Base-by-base conservation (phyloP, 92 coral and sea anemone genomes). In the Pocillopora meandrina region DNA sequence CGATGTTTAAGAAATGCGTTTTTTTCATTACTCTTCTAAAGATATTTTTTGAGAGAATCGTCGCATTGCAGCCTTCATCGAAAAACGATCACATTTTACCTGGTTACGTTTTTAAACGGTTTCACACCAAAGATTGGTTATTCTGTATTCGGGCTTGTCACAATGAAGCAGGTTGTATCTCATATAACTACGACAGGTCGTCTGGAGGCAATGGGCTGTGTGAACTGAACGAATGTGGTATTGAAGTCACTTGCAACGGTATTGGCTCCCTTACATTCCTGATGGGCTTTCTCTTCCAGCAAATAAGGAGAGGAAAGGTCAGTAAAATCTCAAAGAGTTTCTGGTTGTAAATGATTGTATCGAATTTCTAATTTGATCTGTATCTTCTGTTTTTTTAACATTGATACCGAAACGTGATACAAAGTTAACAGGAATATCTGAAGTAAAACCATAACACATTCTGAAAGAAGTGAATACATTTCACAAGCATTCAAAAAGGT, bases 51-150 rank as follows among this genome's bases (percentile, higher is more conserved):
- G 56, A 52, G 42, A 35, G 16, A 33, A 35, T 13, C 17, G 12
- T 20, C 42, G 13, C 74, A 3, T 69, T 69, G 2, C 74, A 69
- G 1, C 74, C 74, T 3, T 4, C 2, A 34, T 31, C 74, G 10
- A 52, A 35, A 14, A 70, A 35, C 74, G 17, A 70, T 11, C 74
- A 18, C 42, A 21, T 36, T 4, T 70, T 70, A 1, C 20, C 19
- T 55, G 74, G 74, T 14, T 55, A 70, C 19, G 74, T 70, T 35
- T 36, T 70, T 36, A n/a, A 35, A 36, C 74, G 42, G 12, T 5
- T 36, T 15, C 9, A 70, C 56, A n/a, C 56, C 74, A 70, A 11
- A 36, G 74, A 70, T 55, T 70, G 74, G 74, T 36, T 70, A n/a
- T 33, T 2, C 56, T 70, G 74, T 34, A 16, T 70, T 36, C 74